Conservation (phyloP, 1,140 invertebrate genomes). For the Drosophila tropicalis region DNA sequence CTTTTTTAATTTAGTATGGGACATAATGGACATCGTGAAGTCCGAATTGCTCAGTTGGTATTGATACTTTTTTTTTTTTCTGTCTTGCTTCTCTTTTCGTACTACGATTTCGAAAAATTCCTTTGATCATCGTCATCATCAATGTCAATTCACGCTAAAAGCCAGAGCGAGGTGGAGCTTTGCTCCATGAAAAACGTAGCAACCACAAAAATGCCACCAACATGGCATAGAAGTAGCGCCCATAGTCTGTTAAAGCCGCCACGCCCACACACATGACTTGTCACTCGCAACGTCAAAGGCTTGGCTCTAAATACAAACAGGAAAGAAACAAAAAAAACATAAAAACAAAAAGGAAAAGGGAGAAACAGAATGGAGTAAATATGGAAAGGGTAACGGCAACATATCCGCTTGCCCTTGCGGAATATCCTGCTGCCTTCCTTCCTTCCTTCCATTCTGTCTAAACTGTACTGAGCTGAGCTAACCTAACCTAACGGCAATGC, state of each 20-base stretch:
- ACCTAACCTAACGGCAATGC: not conserved
- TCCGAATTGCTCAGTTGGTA: too few species aligned
- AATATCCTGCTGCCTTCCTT: constrained; percentile 63
- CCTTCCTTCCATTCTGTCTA: constrained; percentile 38
- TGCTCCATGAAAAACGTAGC: too few species aligned
- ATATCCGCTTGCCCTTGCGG: constrained; percentile 79
- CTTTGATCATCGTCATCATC: constrained; percentile 1
- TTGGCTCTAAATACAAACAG: constrained; percentile 51
- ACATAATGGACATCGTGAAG: too few species aligned
- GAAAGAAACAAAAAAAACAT: not conserved
- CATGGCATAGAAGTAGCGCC: constrained; percentile 31
- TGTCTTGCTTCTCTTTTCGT: not conserved
- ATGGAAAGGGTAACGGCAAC: constrained; percentile 41
- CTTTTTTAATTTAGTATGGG: too few species aligned
- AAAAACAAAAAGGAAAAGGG: constrained; percentile 1
- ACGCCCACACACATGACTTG: constrained; percentile 53
- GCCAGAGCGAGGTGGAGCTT: not conserved
- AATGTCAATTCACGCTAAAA: not conserved
- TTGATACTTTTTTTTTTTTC: not conserved
- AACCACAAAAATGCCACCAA: constrained; percentile 75
- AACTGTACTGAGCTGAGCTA: too few species aligned
- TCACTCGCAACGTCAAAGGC: constrained; percentile 58
- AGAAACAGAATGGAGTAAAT: not conserved
- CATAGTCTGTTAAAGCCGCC: constrained; percentile 36
- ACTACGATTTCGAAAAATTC: not conserved